Evolutionary conservation across 2,113 vertebrate species (phyloP), one percentile per base, ranked within the genome.

Genomic region (Gnathochromis pfefferi): DNA sequence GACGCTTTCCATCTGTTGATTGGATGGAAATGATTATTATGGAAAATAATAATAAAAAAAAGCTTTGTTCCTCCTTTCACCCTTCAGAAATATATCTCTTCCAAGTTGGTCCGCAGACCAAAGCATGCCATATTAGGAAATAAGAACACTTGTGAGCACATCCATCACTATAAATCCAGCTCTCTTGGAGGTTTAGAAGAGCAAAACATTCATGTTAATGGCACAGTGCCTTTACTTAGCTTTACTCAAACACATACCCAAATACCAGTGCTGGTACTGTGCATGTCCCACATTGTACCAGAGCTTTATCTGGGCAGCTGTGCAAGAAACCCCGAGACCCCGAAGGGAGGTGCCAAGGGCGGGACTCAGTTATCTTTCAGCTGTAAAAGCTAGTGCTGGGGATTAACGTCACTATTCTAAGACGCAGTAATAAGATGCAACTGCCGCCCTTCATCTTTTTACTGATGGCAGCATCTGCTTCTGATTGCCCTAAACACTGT

Each of bases 321-420:
- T 63, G 83, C 17, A 60, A 79, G 26, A 88, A 57, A 57, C 84
- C 79, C 51, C n/a, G 79, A 89, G 87, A 90, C 86, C 85, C 84
- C 7, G 14, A 38, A 83, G 89, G 75, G 80, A 58, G 85, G 58
- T 84, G 80, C 86, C 78, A 73, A 38, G 65, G 88, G 91, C 9
- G 23, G 54, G 85, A 45, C 86, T 73, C 51, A 58, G 35, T 85
- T 94, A 93, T 87, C 89, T 87, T 54, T 78, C 54, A 90, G 82
- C 83, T 84, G 63, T 85, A 87, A 80, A 8, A 5, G 58, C 89
- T 53, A 55, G 81, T 87, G 21, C 23, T 19, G 49, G 54, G 93
- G 90, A 93, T 93, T 94, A 89, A 85, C 55, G 63, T 88, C 53
- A 79, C 86, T 91, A 89, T 93, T 91, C 55, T 68, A 92, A 94